Percentiles rank a stretch among this genome's conserved stretches.
Evolutionary conservation across 2,113 vertebrate genomes (phyloP).

Genomic region (Pituophis catenifer): DNA sequence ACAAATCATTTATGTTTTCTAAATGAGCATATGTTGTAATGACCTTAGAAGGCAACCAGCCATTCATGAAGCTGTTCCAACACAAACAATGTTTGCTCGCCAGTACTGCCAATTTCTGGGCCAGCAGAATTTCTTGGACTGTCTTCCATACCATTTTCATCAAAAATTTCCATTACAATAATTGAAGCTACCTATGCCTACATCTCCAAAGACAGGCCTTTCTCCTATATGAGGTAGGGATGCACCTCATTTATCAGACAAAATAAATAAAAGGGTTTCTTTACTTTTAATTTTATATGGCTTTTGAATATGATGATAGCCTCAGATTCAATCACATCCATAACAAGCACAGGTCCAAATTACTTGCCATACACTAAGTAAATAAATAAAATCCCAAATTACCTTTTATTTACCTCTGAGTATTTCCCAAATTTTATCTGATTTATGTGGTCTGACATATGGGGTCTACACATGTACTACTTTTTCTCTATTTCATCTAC

Average conservation of each 20-base stretch:
- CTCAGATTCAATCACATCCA: not conserved
- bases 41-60: not conserved
- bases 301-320: too few relatives aligned
- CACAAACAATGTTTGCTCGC: not conserved
- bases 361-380: too few relatives aligned
- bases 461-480: not conserved
- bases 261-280: not conserved
- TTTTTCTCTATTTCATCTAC: not conserved
- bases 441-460: not conserved
- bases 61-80: not conserved
- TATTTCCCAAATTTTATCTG: not conserved
- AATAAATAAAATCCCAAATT: not conserved
- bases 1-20: not conserved
- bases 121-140: not conserved
- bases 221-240: not conserved
- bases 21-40: not conserved
- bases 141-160: not conserved
- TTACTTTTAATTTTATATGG: too few relatives aligned
- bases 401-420: not conserved
- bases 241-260: not conserved
- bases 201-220: not conserved
- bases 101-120: not conserved
- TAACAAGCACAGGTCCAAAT: not conserved
- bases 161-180: not conserved
- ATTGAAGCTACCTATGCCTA: not conserved